Evolutionary conservation across 2,113 vertebrate genomes (phyloP).

Genomic region (Mormyrus lacerda): DNA sequence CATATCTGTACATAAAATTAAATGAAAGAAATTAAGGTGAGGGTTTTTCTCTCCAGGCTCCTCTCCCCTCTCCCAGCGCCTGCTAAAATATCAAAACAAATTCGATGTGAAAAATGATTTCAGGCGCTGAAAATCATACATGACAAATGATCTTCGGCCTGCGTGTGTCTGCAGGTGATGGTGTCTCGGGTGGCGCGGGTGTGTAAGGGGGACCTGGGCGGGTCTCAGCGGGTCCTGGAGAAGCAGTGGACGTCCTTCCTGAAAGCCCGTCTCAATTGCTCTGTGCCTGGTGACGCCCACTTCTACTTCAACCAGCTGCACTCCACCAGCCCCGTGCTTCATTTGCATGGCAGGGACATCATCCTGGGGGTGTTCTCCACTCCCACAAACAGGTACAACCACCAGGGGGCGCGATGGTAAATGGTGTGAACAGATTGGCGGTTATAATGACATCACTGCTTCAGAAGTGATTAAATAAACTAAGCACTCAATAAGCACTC

Average conservation of each 20-base stretch:
- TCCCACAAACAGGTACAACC: conserved; percentile 79
- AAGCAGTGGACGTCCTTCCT: conserved; percentile 97
- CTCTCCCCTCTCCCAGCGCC: background rate
- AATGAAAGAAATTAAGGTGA: background rate
- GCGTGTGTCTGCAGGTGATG: conserved; percentile 66
- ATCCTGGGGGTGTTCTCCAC: conserved; percentile 91
- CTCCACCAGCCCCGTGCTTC: conserved; percentile 78
- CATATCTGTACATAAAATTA: background rate
- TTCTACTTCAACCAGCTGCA: conserved; percentile 98
- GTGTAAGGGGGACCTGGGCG: conserved; percentile 88
- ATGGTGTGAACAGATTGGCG: background rate
- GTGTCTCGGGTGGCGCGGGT: conserved; percentile 89
- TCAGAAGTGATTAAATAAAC: background rate
- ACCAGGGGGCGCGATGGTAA: background rate
- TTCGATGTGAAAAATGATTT: background rate
- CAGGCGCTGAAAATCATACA: background rate
- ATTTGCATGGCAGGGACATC: conserved; percentile 77
- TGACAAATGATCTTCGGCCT: background rate
- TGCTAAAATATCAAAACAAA: background rate
- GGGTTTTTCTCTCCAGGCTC: background rate
- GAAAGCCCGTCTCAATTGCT: conserved; percentile 95
- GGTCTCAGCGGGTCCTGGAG: conserved; percentile 88
- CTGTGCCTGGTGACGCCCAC: conserved; percentile 86
- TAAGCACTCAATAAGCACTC: background rate
- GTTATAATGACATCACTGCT: background rate